Evolutionary conservation across 2,888 invertebrate species (phyloP).

Genomic region (Thysanoteuthis rhombus): DNA sequence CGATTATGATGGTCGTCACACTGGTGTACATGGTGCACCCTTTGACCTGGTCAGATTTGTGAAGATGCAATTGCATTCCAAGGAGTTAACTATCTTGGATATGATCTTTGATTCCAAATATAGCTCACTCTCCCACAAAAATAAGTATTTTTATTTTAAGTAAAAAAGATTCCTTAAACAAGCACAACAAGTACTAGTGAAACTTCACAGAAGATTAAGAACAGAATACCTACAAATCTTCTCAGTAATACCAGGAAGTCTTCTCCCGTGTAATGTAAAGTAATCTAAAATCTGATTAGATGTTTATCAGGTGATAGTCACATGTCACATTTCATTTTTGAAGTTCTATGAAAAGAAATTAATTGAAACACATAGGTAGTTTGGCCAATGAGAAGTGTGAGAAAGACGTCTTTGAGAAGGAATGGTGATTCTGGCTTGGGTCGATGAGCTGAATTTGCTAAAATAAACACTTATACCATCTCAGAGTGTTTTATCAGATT

Average conservation of each 20-base stretch:
- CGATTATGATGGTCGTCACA: not conserved
- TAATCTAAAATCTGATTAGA: not conserved
- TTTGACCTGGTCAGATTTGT: not conserved
- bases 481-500: too few species aligned
- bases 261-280: not conserved
- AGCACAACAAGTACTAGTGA: not conserved
- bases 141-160: too few species aligned
- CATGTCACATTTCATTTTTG: not conserved
- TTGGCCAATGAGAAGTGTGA: too few species aligned
- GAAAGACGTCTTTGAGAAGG: too few species aligned
- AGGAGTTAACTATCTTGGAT: not conserved
- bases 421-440: too few species aligned
- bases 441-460: too few species aligned
- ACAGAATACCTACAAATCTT: not conserved
- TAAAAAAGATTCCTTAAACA: not conserved
- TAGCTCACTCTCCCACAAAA: not conserved
- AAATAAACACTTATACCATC: too few species aligned
- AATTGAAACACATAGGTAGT: not conserved
- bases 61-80: not conserved
- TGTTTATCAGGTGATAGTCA: not conserved
- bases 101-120: not conserved
- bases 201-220: not conserved
- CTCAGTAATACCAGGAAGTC: not conserved
- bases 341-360: not conserved
- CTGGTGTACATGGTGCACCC: not conserved